Evolutionary conservation across 2,113 vertebrate species (phyloP).

Genomic region (Larimichthys crocea): DNA sequence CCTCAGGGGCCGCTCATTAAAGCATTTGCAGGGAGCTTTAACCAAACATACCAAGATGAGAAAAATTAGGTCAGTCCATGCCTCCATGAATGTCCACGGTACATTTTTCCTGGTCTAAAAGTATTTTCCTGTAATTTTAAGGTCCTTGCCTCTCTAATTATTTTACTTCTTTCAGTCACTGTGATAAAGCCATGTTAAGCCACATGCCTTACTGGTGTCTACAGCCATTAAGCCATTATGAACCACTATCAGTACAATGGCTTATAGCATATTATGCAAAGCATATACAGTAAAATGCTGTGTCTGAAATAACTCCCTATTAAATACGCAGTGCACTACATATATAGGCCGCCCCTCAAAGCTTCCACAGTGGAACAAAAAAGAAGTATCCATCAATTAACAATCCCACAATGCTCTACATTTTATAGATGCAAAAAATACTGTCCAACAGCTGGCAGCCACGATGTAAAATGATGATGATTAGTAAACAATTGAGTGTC

Average conservation of each 20-base stretch:
- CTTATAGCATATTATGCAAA: neutral
- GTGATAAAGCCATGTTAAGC: neutral
- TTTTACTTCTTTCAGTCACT: neutral
- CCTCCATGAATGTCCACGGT: neutral
- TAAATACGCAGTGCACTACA: neutral
- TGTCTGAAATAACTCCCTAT: neutral
- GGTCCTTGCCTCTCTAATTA: neutral
- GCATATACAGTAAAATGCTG: neutral
- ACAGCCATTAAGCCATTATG: neutral
- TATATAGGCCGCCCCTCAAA: neutral
- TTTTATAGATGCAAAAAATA: neutral
- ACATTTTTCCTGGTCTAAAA: neutral
- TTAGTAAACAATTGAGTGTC: neutral
- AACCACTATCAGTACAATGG: neutral
- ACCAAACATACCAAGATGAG: neutral
- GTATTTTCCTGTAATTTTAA: neutral
- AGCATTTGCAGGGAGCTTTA: neutral
- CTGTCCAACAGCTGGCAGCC: neutral
- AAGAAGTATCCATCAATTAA: neutral
- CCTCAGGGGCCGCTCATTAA: neutral
- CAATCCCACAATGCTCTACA: neutral
- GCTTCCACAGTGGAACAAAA: neutral
- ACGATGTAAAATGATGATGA: neutral
- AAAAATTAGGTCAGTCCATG: neutral
- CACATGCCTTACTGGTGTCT: neutral